These are phyloP conservation scores for Lepidochitona cinerea DNA, from an alignment of 2,888 invertebrate genomes.

Conservation along the genomic window DNA sequence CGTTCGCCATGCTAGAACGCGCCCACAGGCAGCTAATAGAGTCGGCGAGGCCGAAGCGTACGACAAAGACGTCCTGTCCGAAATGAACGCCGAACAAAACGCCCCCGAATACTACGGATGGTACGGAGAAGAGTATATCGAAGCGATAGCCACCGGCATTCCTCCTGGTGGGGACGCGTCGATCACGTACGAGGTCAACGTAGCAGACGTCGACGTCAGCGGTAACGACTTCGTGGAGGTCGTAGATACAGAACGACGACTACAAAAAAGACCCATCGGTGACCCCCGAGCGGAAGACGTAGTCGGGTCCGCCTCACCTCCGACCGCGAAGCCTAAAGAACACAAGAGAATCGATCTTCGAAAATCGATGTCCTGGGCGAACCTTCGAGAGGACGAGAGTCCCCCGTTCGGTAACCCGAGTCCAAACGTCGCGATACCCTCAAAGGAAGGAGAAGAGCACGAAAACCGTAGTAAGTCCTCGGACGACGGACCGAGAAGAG, in stretches of 20 bases:
- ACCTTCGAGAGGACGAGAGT: background rate
- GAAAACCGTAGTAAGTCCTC: too few relatives aligned
- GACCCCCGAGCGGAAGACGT: background rate
- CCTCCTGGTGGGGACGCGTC: background rate
- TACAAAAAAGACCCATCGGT: background rate
- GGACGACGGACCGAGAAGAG: background rate
- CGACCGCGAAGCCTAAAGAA: background rate
- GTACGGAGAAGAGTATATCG: too few relatives aligned
- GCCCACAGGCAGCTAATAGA: background rate
- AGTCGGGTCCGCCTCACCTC: background rate
- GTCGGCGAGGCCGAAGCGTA: background rate
- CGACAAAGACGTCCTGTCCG: background rate
- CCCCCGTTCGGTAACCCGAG: background rate
- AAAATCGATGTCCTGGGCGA: background rate
- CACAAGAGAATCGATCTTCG: background rate
- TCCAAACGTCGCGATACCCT: too few relatives aligned
- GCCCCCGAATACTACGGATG: too few relatives aligned
- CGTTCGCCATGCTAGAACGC: background rate
- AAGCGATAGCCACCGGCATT: too few relatives aligned
- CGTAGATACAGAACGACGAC: background rate
- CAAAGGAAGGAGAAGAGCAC: too few relatives aligned
- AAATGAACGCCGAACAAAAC: too few relatives aligned
- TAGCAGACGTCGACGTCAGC: background rate
- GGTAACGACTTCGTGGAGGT: background rate
- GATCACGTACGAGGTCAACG: background rate